These are phyloP conservation scores for Drosophila nigritarsus DNA, from an alignment of 2,888 invertebrate genomes.

Conservation along the genomic window DNA sequence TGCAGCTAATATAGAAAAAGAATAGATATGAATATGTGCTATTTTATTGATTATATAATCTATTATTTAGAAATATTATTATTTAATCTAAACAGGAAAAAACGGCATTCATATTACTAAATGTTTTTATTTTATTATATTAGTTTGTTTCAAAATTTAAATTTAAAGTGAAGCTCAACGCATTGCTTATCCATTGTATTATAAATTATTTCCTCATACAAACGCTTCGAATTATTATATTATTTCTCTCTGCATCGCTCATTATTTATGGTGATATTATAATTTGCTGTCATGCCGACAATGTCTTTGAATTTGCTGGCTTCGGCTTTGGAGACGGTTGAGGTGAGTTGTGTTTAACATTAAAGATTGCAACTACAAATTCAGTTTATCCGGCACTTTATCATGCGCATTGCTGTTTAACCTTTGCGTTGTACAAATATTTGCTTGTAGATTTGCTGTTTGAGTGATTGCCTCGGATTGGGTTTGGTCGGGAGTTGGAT, in stretches of 20 bases:
- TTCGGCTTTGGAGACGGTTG: background rate
- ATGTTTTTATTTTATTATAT: background rate
- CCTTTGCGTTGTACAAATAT: constrained; percentile 45
- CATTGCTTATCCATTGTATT: background rate
- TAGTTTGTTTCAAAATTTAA: background rate
- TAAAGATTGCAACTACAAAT: constrained; percentile 63
- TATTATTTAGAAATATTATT: background rate
- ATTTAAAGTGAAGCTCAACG: background rate
- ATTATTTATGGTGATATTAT: constrained; percentile 51
- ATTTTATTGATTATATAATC: background rate
- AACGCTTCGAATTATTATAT: constrained; percentile 1
- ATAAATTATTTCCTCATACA: constrained; percentile 44
- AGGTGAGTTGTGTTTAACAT: constrained; percentile 14
- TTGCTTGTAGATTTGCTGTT: constrained; percentile 27
- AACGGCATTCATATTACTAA: background rate
- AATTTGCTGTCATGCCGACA: constrained; percentile 13
- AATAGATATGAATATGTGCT: background rate
- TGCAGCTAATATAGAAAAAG: background rate
- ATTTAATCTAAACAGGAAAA: background rate
- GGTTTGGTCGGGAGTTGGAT: constrained; percentile 17
- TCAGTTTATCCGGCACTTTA: constrained; percentile 44
- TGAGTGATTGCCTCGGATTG: background rate
- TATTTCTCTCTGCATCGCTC: constrained; percentile 3
- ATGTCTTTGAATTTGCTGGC: background rate
- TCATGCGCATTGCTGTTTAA: constrained; percentile 41